Evolutionary conservation across 2,113 vertebrate species (phyloP), one percentile per base, ranked within the genome.

Genomic region (Nannobrachium achirus): DNA sequence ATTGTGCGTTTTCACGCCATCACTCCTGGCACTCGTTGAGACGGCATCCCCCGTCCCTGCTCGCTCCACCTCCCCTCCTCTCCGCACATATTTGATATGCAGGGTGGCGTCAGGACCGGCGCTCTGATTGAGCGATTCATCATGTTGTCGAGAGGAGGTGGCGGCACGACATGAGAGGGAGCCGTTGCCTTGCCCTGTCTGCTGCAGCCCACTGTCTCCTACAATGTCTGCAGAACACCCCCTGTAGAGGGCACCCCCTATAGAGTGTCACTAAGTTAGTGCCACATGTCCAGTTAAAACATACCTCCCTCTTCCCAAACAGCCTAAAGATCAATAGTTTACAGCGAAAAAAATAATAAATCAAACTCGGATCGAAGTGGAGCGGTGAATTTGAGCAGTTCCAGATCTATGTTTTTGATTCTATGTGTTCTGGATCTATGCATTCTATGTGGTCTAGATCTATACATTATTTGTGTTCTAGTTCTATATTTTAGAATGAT

Each of bases 121-220:
- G 81, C 81, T 83, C 88, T 93, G 92, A 92, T 92, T 92, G 90
- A 92, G 89, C 82, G 85, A 90, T 93, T 93, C 89, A 90, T 89
- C 81, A 82, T 90, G 84, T 90, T 88, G 87, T 92, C 88, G 87
- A 88, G 84, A 78, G 80, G 84, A 89, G 82, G 87, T 78, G 68
- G 77, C 74, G 63, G 69, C 62, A 72, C 84, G 45, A 78, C 84
- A 65, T 84, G 77, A 76, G 83, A 81, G 78, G 72, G 75, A 78
- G 76, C 63, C 41, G 62, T 53, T 25, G 66, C 69, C 56, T 42
- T 71, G 69, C 71, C 79, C 82, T 1, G 66, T 73, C 68, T 51
- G 61, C 87, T 76, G 38, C 61, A 63, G 20, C 20, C 20, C 20
- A 25, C 20, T 25, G 20, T 25, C 20, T 25, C 20, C 20, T 25